Percentiles rank a stretch among this genome's conserved stretches.
phyloP scores from a whole-genome alignment of 1,140 invertebrate genomes.

The Drosophila tsacasi region DNA sequence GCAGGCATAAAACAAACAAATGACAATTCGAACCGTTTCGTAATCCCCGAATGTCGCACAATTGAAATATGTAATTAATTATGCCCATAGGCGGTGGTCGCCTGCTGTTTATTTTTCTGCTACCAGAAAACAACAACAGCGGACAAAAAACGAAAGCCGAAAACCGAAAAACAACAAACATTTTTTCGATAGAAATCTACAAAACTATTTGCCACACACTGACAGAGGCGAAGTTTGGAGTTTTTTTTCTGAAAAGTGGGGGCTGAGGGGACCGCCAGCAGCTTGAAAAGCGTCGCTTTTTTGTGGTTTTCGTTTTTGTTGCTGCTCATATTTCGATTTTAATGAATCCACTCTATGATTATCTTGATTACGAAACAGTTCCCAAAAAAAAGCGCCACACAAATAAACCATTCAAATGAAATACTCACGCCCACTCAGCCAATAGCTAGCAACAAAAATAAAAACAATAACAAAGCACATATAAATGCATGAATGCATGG shows the following conservation, averaged over 20 bases:
- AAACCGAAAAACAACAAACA: conserved; percentile 41
- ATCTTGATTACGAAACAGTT: conserved; percentile 75
- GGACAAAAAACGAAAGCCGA: conserved; percentile 15
- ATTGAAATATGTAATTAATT: conserved; percentile 81
- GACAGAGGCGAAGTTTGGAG: conserved; percentile 5
- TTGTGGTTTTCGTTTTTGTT: conserved; percentile 59
- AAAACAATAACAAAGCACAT: conserved; percentile 28
- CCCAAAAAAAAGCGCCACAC: conserved; percentile 36
- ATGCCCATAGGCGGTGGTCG: conserved; percentile 60
- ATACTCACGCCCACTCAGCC: conserved; percentile 51
- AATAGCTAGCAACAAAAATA: conserved; percentile 11
- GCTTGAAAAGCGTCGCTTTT: conserved; percentile 38
- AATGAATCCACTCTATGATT: conserved; percentile 78
- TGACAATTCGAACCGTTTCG: conserved; percentile 59
- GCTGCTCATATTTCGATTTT: conserved; percentile 76
- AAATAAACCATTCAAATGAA: conserved; percentile 62
- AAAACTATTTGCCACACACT: conserved; percentile 77
- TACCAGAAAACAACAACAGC: conserved; percentile 54
- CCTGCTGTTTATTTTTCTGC: conserved; percentile 73
- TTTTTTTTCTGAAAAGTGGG: conserved; percentile 6
- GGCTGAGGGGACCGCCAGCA: conserved; percentile 40
- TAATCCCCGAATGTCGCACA: conserved; percentile 74
- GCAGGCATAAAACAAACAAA: conserved; percentile 30
- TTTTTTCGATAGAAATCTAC: conserved; percentile 71
- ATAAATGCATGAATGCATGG: conserved; percentile 37